phyloP scores from a whole-genome alignment of 2,888 invertebrate genomes.

The Drosophila crucigera region DNA sequence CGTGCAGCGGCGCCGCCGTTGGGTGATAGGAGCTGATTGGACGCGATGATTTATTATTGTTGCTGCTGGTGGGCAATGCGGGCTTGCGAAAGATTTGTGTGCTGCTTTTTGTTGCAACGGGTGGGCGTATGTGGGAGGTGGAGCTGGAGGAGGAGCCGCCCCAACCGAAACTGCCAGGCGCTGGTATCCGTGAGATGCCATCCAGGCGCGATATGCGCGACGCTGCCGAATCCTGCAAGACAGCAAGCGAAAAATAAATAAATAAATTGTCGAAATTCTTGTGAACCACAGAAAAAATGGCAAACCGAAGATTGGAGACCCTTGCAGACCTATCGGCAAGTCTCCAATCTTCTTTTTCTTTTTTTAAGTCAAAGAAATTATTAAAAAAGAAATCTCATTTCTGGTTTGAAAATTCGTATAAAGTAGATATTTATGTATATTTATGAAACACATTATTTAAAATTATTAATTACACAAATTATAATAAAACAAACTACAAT shows the following conservation, averaged over 20 bases:
- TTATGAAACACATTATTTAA: too few relatives aligned
- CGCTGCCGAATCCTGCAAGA: constrained; percentile 80
- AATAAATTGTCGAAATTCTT: neutral
- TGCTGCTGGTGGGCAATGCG: constrained; percentile 46
- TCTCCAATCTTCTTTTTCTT: too few relatives aligned
- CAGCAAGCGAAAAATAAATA: neutral
- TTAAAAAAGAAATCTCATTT: too few relatives aligned
- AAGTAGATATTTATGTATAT: too few relatives aligned
- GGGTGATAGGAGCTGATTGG: constrained; percentile 61
- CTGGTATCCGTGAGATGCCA: constrained; percentile 82
- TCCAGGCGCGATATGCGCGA: constrained; percentile 84
- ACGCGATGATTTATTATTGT: constrained; percentile 27
- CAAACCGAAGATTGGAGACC: neutral
- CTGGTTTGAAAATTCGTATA: too few relatives aligned
- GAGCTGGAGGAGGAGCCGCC: constrained; percentile 26
- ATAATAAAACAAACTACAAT: neutral
- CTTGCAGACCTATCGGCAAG: neutral
- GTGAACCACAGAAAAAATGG: neutral
- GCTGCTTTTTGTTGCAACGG: constrained; percentile 46
- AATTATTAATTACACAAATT: too few relatives aligned
- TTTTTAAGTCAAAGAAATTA: too few relatives aligned
- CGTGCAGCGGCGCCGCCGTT: constrained; percentile 48
- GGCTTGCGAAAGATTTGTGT: constrained; percentile 77
- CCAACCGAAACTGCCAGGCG: constrained; percentile 76
- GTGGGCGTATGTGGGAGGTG: constrained; percentile 68